Evolutionary conservation across 2,797 vertebrate genomes (phyloP), one percentile per base, ranked within the genome.

Genomic region (Enteromius thamalakanensis): DNA sequence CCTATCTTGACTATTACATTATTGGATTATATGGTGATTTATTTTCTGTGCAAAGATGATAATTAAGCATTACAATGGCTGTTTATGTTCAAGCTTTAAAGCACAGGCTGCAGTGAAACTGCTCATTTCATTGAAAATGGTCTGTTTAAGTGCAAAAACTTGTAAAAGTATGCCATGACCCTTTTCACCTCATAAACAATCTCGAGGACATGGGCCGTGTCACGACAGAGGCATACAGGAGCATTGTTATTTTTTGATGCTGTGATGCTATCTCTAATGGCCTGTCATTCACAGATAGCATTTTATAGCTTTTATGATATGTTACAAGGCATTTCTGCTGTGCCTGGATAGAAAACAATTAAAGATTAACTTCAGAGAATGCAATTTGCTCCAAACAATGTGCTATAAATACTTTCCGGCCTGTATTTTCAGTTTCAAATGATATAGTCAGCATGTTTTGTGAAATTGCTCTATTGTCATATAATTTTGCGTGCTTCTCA

Each of bases 291-390:
- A 42, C 72, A 32, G 26, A 68, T 68, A 37, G 5, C 47, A 21
- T 58, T 68, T 82, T 82, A 82, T 58, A 26, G 34, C n/a, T 67
- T 76, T 68, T 82, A 82, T 68, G 34, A 76, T 68, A 55, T 58
- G 9, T 53, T 68, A 42, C 10, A 1, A 58, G 49, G 29, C 21
- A 21, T 65, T 74, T 49, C 26, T 32, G 19, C 29, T 19, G 8
- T 74, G 45, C 23, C 37, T 23, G 21, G 9, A 76, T 82, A 3
- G 17, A 19, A 60, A 19, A 29, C 17, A 40, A 14, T 77, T 19
- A 69, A 32, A 60, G 53, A 83, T 77, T 77, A 60, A 58, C 81
- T 58, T 32, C 8, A 60, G n/a, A 19, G 23, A 58, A 60, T 21
- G 37, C 64, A 60, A 45, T 83, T 60, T 55, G n/a, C 29, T 34